Base-by-base conservation (phyloP, 2,888 invertebrate species). In the Cheilosia vulpina region DNA sequence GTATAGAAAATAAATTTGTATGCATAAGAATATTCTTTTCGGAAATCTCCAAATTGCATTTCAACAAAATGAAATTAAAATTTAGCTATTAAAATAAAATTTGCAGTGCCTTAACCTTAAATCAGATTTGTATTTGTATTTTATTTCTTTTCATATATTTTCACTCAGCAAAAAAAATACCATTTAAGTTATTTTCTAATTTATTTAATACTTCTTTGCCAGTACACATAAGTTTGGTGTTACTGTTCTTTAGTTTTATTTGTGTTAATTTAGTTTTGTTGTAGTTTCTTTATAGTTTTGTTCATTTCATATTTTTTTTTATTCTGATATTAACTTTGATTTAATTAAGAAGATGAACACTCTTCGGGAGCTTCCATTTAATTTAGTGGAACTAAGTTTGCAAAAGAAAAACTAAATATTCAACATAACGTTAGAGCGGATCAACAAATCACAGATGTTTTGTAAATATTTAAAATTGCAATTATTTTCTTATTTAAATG, bases 101-200 rank as follows among this genome's bases (percentile, higher is more conserved):
- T 17, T 76, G 55, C 72, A 85, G 85, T 85, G 85, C 85, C 85
- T 85, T 85, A 85, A 77, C 55, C 11, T 85, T 55, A 58, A 50
- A 43, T 60, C 60, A 13, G 4, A 63, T 47, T 47, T 7, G 52
- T 52, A 63, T 27, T 31, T 58, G 19, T 38, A 21, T 52, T 75
- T 27, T 27, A 43, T 57, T 68, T 75, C 43, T 34, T 63, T 73
- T 45, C n/a, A 38, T 38, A 4, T 13, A 13, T 38, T 38, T 38
- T 38, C 13, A 38, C 38, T 13, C 38, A 38, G 4, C 11, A 38
- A 38, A 38, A 38, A 38, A 57, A 31, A 41, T 63, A 13, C 69
- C 19, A 34, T 57, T 57, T 79, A 50, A 47, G 60, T 53, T 53
- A 47, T 50, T 41, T 72, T 66, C 43, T 62, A 57, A 52, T 75